These are phyloP conservation scores for Tauraco erythrolophus DNA, from an alignment of 2,113 vertebrate species.

Conservation along the genomic window DNA sequence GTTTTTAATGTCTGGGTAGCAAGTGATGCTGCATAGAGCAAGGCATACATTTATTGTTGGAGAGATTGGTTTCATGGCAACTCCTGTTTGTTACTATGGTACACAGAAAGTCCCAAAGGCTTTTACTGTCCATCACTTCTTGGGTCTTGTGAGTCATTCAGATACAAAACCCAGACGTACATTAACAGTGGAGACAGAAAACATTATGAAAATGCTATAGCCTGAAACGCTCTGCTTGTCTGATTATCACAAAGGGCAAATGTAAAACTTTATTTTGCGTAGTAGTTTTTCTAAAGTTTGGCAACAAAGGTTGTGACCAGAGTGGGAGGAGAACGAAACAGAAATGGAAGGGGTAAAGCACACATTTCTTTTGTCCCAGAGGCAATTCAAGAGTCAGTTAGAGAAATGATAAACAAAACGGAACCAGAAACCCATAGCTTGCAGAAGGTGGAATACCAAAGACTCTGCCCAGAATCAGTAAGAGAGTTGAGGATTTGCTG, in stretches of 20 bases:
- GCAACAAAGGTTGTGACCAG: background rate
- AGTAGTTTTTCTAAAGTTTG: background rate
- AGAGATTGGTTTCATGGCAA: constrained; percentile 20
- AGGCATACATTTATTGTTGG: background rate
- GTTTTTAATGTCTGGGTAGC: constrained; percentile 14
- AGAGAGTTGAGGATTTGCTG: background rate
- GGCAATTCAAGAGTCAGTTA: background rate
- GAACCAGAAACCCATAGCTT: background rate
- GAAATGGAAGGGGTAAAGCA: background rate
- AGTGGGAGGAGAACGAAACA: background rate
- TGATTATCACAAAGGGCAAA: background rate
- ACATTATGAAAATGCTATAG: background rate
- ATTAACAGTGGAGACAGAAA: background rate
- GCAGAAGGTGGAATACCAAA: background rate
- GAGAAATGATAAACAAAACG: background rate
- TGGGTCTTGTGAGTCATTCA: background rate
- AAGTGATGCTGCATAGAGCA: constrained; percentile 6
- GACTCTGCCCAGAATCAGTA: background rate
- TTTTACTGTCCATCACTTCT: constrained; percentile 17
- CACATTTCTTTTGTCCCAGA: background rate
- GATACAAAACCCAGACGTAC: background rate
- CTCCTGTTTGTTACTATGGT: background rate
- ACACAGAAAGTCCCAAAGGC: background rate
- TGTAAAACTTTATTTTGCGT: background rate
- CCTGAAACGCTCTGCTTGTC: background rate